These are phyloP conservation scores for Asteroscopus sphinx DNA, from an alignment of 2,888 invertebrate species.

Conservation along the genomic window DNA sequence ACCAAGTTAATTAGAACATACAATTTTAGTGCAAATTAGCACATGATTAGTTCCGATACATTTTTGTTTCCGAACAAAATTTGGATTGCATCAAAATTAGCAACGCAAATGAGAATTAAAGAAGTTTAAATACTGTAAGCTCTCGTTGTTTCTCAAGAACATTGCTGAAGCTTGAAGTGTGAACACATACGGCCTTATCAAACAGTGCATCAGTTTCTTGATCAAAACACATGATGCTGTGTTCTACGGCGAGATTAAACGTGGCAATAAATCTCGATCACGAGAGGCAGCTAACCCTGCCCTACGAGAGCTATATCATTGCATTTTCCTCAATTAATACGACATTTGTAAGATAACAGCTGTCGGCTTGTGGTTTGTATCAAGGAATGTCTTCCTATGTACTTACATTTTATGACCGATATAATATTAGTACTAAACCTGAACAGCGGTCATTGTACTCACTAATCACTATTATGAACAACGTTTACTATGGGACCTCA, in stretches of 20 bases:
- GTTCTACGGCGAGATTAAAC: constrained; percentile 44
- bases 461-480: no score
- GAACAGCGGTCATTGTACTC: no score
- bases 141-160: neutral
- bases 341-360: constrained; percentile 29
- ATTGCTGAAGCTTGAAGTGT: neutral
- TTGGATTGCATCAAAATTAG: no score
- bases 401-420: no score
- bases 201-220: constrained; percentile 1
- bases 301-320: constrained; percentile 44
- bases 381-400: constrained; percentile 33
- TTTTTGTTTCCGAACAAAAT: no score
- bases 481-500: no score
- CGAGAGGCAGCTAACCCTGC: constrained; percentile 40
- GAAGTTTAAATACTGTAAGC: neutral
- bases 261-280: constrained; percentile 46
- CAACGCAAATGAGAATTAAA: neutral
- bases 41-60: no score
- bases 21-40: no score
- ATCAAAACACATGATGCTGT: constrained; percentile 10
- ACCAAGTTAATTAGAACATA: no score
- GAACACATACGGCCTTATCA: neutral
- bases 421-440: no score
- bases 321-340: constrained; percentile 49
- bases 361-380: constrained; percentile 19